Evolutionary conservation across 2,888 invertebrate genomes (phyloP).

Genomic region (Tinea pellionella): DNA sequence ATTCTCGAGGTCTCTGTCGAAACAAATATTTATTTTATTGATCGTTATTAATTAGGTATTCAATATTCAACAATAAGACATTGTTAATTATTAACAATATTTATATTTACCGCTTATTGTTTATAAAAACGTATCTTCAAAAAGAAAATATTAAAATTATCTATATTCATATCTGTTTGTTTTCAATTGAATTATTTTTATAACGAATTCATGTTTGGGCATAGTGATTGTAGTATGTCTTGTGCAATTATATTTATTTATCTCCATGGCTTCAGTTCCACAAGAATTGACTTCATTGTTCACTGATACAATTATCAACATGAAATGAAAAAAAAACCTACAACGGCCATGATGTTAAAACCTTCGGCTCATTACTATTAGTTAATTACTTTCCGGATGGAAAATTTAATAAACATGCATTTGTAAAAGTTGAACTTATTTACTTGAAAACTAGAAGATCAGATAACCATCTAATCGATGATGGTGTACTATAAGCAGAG

Average conservation of each 20-base stretch:
- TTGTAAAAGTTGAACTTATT: background rate
- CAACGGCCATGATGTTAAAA: background rate
- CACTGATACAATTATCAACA: slow-evolving; percentile 3
- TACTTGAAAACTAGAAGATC: background rate
- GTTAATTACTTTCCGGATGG: background rate
- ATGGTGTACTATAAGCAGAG: too few relatives aligned
- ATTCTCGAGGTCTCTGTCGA: too few relatives aligned
- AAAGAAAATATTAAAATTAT: too few relatives aligned
- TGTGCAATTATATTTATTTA: background rate
- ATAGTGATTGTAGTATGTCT: too few relatives aligned
- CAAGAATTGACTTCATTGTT: slow-evolving; percentile 4
- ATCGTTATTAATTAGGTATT: background rate
- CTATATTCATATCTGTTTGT: too few relatives aligned
- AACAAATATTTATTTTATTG: too few relatives aligned
- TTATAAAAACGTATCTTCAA: background rate
- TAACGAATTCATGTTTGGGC: too few relatives aligned
- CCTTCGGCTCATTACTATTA: slow-evolving; percentile 3
- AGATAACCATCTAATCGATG: too few relatives aligned
- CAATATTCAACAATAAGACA: background rate
- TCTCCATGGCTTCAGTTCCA: background rate
- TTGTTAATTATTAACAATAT: background rate
- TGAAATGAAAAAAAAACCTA: background rate
- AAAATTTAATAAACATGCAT: background rate
- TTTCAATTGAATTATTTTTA: too few relatives aligned
- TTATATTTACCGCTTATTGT: background rate